Percentiles rank a stretch among this genome's conserved stretches.
Conservation (phyloP, 1,140 invertebrate species). For the Meloidogyne hapla region DNA sequence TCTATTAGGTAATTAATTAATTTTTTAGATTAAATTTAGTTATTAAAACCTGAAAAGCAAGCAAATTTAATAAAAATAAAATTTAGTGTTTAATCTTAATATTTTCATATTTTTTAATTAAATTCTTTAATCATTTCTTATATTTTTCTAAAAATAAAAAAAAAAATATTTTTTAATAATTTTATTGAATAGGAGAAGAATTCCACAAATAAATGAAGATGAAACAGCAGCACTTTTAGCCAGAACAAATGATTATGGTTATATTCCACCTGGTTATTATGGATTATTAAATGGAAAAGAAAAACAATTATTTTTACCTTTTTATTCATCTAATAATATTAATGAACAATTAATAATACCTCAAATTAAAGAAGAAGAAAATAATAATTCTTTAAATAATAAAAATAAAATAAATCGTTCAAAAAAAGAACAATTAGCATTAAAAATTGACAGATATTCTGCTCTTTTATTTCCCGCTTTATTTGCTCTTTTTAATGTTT, state of each 20-base stretch:
- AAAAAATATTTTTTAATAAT: background rate
- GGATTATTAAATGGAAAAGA: slow-evolving; percentile 49
- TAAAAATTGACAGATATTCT: slow-evolving; percentile 64
- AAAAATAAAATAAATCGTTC: background rate
- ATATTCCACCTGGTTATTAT: slow-evolving; percentile 59
- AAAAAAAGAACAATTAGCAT: slow-evolving; percentile 49
- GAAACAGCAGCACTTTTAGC: background rate
- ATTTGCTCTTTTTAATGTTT: slow-evolving; percentile 65
- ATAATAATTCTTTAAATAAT: background rate
- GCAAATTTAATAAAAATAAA: too few species aligned
- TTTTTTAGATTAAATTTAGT: too few species aligned
- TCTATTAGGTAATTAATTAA: too few species aligned
- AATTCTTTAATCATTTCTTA: background rate
- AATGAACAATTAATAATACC: background rate
- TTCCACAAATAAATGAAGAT: background rate
- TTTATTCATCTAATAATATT: background rate
- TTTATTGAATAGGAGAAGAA: background rate
- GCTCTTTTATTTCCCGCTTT: slow-evolving; percentile 64
- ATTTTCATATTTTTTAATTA: too few species aligned
- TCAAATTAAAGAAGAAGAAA: background rate
- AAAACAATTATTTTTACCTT: background rate
- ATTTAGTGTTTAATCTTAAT: too few species aligned
- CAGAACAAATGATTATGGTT: slow-evolving; percentile 59
- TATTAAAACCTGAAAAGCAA: too few species aligned
- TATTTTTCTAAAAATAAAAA: too few species aligned